phyloP scores from a whole-genome alignment of 2,113 vertebrate genomes.

The Toxostoma redivivum region DNA sequence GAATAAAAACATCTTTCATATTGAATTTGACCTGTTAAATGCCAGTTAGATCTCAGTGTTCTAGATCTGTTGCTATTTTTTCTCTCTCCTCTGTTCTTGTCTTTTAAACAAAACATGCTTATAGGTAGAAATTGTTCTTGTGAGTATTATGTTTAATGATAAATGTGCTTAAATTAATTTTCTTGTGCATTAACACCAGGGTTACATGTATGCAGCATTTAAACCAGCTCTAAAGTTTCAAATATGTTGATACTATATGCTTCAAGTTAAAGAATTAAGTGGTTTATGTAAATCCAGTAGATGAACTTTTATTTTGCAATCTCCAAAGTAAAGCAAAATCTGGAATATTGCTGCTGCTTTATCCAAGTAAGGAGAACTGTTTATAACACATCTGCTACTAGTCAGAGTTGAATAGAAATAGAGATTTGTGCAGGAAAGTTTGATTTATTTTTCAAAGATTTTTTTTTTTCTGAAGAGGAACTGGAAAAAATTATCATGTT shows the following conservation, averaged over 20 bases:
- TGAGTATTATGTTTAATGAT: neutral
- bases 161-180: neutral
- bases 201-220: neutral
- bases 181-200: neutral
- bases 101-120: neutral
- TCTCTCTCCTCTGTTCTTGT: neutral
- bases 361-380: neutral
- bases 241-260: neutral
- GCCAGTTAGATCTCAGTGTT: neutral
- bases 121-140: neutral
- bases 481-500: neutral
- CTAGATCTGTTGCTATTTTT: neutral
- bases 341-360: neutral
- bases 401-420: neutral
- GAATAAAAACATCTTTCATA: neutral
- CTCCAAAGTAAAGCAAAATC: neutral
- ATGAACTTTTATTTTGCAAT: neutral
- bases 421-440: neutral
- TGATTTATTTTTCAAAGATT: neutral
- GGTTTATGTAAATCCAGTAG: neutral
- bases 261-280: neutral
- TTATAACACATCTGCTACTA: neutral
- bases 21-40: neutral
- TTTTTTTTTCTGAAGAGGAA: neutral
- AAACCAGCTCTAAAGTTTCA: neutral